These are phyloP conservation scores for Prosapia bicincta DNA, from an alignment of 2,888 invertebrate species.

Conservation along the genomic window DNA sequence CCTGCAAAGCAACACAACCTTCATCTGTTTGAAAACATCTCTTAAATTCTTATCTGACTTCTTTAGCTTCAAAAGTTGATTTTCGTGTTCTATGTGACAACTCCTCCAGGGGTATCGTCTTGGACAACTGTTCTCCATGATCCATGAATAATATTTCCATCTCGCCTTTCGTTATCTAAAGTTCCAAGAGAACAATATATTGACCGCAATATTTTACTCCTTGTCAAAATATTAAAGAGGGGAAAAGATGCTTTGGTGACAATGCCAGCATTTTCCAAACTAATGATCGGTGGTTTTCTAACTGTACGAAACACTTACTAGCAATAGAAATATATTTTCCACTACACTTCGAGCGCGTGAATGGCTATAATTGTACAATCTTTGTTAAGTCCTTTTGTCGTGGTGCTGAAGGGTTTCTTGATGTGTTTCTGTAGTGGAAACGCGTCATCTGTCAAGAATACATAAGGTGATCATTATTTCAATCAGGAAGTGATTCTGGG, in stretches of 20 bases:
- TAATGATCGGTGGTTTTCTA: not conserved
- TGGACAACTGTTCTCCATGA: not conserved
- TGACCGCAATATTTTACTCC: not conserved
- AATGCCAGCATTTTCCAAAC: not conserved
- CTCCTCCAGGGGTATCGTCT: not conserved
- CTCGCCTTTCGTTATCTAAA: not conserved
- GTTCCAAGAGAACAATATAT: not conserved
- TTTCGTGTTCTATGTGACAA: not conserved
- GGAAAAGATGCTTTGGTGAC: not conserved
- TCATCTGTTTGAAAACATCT: not conserved
- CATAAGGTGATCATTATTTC: not conserved
- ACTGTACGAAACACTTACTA: not conserved
- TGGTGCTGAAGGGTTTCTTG: not conserved
- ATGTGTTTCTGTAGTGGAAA: not conserved
- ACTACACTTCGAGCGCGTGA: not conserved
- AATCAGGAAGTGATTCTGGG: not conserved
- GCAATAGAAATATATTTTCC: not conserved
- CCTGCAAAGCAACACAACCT: not conserved
- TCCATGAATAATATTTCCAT: conserved; percentile 4
- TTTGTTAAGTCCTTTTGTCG: not conserved
- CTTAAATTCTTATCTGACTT: not conserved
- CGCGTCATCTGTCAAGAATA: not conserved
- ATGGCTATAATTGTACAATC: not conserved
- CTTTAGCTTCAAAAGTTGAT: not conserved
- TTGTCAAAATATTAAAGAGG: not conserved